Conservation (phyloP, 2,797 vertebrate species). For the Podarcis siculus region DNA sequence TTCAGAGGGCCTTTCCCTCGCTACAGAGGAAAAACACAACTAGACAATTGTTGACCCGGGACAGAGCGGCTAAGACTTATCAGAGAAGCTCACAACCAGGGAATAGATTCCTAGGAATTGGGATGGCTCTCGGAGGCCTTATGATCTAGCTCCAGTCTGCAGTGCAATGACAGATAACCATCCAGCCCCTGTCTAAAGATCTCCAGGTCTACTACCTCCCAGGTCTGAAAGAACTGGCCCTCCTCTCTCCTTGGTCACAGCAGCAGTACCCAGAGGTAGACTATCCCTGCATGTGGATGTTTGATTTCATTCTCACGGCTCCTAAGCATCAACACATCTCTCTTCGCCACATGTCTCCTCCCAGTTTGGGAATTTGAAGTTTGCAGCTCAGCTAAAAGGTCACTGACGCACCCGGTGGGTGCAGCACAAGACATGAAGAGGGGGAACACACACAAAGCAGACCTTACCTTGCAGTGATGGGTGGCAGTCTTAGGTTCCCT, state of each 20-base stretch:
- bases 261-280: neutral
- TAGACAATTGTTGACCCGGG: neutral
- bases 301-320: neutral
- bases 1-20: neutral
- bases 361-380: neutral
- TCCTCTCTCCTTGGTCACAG: neutral
- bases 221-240: neutral
- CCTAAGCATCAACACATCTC: neutral
- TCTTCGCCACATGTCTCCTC: neutral
- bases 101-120: too few relatives aligned
- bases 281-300: neutral
- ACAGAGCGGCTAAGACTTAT: neutral
- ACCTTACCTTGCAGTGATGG: neutral
- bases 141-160: too few relatives aligned
- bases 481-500: neutral
- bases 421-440: neutral
- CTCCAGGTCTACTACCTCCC: too few relatives aligned
- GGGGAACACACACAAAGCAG: too few relatives aligned
- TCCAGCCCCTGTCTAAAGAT: too few relatives aligned
- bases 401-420: accelerated
- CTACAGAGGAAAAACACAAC: neutral
- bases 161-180: too few relatives aligned
- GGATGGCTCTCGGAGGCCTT: too few relatives aligned
- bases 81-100: neutral
- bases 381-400: neutral